Percentiles rank a stretch among this genome's conserved stretches.
phyloP scores from a whole-genome alignment of 1,140 invertebrate species.

The Plectus sambesii region DNA sequence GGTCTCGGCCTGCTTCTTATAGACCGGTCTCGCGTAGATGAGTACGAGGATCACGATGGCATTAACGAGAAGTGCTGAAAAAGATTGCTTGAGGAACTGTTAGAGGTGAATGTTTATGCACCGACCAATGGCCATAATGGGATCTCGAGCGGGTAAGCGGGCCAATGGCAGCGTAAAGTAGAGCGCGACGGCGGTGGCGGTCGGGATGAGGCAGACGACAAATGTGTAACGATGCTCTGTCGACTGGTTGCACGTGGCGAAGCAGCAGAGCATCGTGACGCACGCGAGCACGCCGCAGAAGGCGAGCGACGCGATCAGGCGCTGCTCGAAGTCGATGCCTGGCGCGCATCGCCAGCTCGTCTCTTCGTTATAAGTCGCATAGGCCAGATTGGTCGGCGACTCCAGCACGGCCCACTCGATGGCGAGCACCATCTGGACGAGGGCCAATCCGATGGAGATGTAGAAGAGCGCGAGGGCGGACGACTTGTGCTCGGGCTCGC shows the following conservation, averaged over 20 bases:
- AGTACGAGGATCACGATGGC: slow-evolving; percentile 15
- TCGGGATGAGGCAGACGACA: too few relatives aligned
- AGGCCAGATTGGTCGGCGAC: slow-evolving; percentile 12
- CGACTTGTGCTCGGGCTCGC: not conserved
- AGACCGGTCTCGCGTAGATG: too few relatives aligned
- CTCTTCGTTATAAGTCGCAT: slow-evolving; percentile 17
- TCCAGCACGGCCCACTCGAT: slow-evolving; percentile 22
- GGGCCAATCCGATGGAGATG: slow-evolving; percentile 16
- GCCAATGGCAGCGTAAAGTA: slow-evolving; percentile 19
- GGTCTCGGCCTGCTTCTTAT: too few relatives aligned
- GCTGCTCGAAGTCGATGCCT: slow-evolving; percentile 19
- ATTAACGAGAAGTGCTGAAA: slow-evolving; percentile 18
- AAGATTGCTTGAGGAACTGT: not conserved
- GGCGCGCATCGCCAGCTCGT: slow-evolving; percentile 21
- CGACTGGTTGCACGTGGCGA: slow-evolving; percentile 17
- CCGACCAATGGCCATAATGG: slow-evolving; percentile 14
- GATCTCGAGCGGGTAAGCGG: slow-evolving; percentile 14
- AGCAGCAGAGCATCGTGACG: slow-evolving; percentile 19
- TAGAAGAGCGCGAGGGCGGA: slow-evolving; percentile 13
- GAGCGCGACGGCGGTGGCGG: slow-evolving; percentile 12
- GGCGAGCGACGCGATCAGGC: slow-evolving; percentile 13
- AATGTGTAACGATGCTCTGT: too few relatives aligned
- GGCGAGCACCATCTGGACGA: slow-evolving; percentile 22
- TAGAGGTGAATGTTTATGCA: not conserved
- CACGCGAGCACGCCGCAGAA: slow-evolving; percentile 15